A percentile compares a stretch with the other conserved stretches of the same genome.
These are phyloP conservation scores for Pyrocephalus nanus DNA, from an alignment of 2,797 vertebrate genomes.

Conservation along the genomic window DNA sequence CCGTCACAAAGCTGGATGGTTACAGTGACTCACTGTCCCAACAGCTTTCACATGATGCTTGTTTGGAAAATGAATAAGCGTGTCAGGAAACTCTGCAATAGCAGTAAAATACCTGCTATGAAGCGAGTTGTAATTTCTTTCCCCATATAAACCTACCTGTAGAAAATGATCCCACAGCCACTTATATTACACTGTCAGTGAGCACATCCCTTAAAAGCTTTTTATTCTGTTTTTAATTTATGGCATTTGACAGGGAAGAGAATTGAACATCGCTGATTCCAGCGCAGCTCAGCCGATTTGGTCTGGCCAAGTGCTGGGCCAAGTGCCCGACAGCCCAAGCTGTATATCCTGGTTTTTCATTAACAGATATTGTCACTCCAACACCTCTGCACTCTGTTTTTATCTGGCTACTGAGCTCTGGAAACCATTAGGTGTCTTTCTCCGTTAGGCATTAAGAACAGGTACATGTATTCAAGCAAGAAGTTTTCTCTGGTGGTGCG, in stretches of 20 bases:
- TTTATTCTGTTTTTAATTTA: constrained; percentile 61
- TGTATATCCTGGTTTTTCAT: neutral
- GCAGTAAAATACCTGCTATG: neutral
- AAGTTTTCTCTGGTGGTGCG: neutral
- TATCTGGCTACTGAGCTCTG: neutral
- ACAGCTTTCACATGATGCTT: accelerated
- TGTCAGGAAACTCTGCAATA: neutral
- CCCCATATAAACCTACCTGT: neutral
- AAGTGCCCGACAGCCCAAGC: neutral
- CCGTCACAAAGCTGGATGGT: neutral
- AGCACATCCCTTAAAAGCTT: constrained; percentile 55
- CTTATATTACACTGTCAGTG: constrained; percentile 52
- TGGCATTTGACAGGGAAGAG: neutral
- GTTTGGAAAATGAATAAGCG: accelerated
- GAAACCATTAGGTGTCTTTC: neutral
- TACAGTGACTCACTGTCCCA: neutral
- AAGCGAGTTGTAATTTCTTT: constrained; percentile 18
- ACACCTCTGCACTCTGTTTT: neutral
- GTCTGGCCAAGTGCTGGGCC: neutral
- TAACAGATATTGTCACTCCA: constrained; percentile 23
- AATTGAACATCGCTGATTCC: neutral
- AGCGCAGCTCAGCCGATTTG: neutral
- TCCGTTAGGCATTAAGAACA: neutral
- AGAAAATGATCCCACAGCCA: constrained; percentile 42
- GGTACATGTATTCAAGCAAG: accelerated